A percentile compares a stretch with the other conserved stretches of the same genome.
These are phyloP conservation scores for Buphagus erythrorhynchus DNA, from an alignment of 2,797 vertebrate genomes.

Conservation along the genomic window DNA sequence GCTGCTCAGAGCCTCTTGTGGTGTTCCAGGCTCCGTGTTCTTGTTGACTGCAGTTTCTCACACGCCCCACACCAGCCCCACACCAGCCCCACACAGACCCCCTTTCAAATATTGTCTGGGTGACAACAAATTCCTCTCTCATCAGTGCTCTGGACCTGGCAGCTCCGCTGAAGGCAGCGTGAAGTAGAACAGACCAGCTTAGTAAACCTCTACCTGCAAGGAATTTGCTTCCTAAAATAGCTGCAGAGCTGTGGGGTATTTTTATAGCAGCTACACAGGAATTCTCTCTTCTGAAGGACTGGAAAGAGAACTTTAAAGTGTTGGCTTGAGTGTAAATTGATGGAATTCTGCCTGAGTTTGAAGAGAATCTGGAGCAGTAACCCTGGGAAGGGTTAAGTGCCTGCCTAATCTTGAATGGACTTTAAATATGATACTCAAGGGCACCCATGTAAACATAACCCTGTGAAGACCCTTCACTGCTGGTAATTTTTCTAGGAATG, in stretches of 20 bases:
- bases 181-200: background rate
- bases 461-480: background rate
- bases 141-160: background rate
- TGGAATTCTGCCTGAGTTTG: background rate
- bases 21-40: background rate
- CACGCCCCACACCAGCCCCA: background rate
- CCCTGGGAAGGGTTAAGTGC: background rate
- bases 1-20: background rate
- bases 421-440: background rate
- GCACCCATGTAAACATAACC: background rate
- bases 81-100: accelerated
- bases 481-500: background rate
- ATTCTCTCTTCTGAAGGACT: background rate
- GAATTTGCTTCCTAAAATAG: constrained; percentile 43
- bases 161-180: accelerated
- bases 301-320: background rate
- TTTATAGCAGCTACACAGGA: background rate
- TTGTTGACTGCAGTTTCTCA: background rate
- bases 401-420: background rate
- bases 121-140: background rate
- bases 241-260: background rate
- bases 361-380: background rate
- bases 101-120: background rate
- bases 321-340: background rate
- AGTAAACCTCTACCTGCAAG: constrained; percentile 23